These are phyloP conservation scores for Drosophila burlai DNA, from an alignment of 1,140 invertebrate species.

Conservation along the genomic window DNA sequence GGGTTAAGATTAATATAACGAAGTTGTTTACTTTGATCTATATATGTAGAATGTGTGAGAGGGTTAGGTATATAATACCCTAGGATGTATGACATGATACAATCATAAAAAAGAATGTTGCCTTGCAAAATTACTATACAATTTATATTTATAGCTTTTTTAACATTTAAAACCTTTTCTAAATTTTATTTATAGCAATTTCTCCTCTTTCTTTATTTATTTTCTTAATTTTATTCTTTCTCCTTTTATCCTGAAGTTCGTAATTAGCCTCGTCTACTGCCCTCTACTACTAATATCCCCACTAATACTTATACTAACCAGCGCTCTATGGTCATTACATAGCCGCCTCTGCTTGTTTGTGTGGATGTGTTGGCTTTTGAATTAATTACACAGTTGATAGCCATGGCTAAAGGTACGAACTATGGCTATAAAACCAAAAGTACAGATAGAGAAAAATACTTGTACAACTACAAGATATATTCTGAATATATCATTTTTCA, in stretches of 20 bases:
- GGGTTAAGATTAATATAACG: neutral
- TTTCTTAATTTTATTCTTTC: neutral
- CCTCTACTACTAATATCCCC: slow-evolving; percentile 2
- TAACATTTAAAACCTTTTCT: no score
- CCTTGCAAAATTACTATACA: neutral
- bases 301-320: slow-evolving; percentile 15
- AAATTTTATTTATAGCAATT: neutral
- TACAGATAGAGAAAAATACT: slow-evolving; percentile 2
- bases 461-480: no score
- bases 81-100: neutral
- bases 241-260: neutral
- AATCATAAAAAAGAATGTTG: no score
- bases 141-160: neutral
- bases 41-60: neutral
- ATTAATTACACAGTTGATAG: slow-evolving; percentile 78
- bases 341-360: slow-evolving; percentile 20
- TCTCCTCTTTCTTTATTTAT: neutral
- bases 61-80: no score
- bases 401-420: slow-evolving; percentile 38
- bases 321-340: slow-evolving; percentile 36
- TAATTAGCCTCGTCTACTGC: slow-evolving; percentile 24
- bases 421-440: slow-evolving; percentile 15
- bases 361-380: slow-evolving; percentile 61
- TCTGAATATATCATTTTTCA: no score
- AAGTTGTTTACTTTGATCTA: slow-evolving; percentile 14